phyloP scores from a whole-genome alignment of 1,140 invertebrate species.

The Rhyacophila brunnea region DNA sequence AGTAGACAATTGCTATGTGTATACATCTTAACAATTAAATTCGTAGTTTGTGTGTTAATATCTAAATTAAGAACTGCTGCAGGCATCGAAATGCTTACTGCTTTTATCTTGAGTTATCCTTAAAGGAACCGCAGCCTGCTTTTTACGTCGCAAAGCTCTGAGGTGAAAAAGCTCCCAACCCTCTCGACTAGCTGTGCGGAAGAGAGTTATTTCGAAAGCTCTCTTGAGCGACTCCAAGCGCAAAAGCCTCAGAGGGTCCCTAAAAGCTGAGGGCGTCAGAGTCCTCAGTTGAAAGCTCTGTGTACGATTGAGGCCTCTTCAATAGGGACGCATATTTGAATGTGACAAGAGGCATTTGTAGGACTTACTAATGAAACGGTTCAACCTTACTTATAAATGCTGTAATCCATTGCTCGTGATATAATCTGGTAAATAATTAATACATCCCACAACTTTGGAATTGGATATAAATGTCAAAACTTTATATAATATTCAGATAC shows the following conservation, averaged over 20 bases:
- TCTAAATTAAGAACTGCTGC: no score
- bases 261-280: background rate
- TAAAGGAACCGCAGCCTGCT: no score
- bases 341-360: conserved; percentile 2
- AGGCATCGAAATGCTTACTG: background rate
- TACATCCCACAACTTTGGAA: no score
- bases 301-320: conserved; percentile 13
- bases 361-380: no score
- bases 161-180: conserved; percentile 4
- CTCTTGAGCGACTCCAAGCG: background rate
- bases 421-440: no score
- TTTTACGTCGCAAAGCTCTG: background rate
- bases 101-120: no score
- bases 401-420: no score
- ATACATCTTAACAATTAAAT: background rate
- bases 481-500: no score
- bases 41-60: background rate
- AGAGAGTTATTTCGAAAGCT: conserved; percentile 2
- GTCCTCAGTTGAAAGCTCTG: background rate
- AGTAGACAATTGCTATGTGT: background rate
- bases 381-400: no score
- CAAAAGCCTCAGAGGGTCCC: conserved; percentile 1
- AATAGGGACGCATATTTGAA: conserved; percentile 14
- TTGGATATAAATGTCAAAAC: no score
- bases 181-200: conserved; percentile 3